phyloP scores from a whole-genome alignment of 2,888 invertebrate genomes.

The Timema cristinae region DNA sequence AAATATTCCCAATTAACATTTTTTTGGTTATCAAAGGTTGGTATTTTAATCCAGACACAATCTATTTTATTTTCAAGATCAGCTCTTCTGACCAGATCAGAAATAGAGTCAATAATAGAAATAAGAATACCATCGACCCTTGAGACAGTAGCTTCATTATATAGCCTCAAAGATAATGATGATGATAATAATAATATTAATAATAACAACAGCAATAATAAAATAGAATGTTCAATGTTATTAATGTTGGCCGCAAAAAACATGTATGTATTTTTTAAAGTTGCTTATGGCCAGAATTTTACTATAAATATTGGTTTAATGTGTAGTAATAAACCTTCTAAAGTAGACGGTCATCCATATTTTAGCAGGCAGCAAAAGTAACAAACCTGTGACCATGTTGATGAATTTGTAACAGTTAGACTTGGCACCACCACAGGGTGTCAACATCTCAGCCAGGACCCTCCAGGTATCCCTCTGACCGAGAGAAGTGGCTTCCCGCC shows the following conservation, averaged over 20 bases:
- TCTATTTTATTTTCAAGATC: no score
- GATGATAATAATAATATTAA: neutral
- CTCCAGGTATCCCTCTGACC: constrained; percentile 29
- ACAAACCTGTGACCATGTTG: constrained; percentile 31
- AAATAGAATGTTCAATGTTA: neutral
- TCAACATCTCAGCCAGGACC: constrained; percentile 32
- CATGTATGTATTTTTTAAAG: no score
- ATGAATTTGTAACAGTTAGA: constrained; percentile 32
- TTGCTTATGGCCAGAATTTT: neutral
- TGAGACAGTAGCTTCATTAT: no score
- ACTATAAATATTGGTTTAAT: neutral
- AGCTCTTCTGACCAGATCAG: no score
- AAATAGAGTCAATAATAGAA: no score
- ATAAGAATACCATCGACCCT: no score
- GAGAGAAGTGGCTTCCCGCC: constrained; percentile 24
- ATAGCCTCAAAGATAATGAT: no score
- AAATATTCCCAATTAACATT: no score
- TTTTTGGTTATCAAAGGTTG: no score
- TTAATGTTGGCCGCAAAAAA: no score
- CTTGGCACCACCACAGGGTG: constrained; percentile 29
- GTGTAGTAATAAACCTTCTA: no score
- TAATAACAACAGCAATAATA: neutral
- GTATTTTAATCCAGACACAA: no score
- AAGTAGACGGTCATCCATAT: neutral
- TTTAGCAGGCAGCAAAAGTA: neutral